Conservation (phyloP, 2,113 vertebrate species). For the Etia nguti region DNA sequence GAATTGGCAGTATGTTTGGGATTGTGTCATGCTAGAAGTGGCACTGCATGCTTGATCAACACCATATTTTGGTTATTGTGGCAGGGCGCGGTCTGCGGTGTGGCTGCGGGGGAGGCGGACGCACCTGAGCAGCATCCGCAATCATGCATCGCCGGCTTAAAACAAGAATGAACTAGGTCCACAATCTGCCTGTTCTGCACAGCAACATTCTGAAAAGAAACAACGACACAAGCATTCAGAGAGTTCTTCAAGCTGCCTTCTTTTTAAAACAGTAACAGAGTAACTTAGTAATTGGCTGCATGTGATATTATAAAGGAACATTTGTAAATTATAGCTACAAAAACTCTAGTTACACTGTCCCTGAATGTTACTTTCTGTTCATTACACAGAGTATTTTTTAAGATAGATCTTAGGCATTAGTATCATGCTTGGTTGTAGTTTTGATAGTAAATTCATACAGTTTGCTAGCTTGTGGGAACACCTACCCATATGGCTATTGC, state of each 20-base stretch:
- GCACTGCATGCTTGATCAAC: not conserved
- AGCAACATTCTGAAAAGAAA: not conserved
- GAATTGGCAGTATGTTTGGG: not conserved
- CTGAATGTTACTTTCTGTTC: not conserved
- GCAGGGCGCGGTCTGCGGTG: not conserved
- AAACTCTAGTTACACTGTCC: not conserved
- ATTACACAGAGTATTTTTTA: not conserved
- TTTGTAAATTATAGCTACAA: not conserved
- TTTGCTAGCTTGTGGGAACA: not conserved
- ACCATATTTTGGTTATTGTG: not conserved
- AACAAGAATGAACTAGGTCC: not conserved
- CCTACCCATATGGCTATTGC: not conserved
- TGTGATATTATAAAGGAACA: not conserved
- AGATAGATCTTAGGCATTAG: not conserved
- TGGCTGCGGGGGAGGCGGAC: not conserved
- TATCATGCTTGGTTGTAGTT: not conserved
- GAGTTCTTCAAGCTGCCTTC: not conserved
- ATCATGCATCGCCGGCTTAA: not conserved
- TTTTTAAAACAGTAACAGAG: not conserved
- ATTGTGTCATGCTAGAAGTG: not conserved
- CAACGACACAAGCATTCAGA: not conserved
- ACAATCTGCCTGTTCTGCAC: not conserved
- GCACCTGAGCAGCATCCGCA: not conserved
- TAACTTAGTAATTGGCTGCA: not conserved
- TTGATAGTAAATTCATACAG: not conserved